Conservation (phyloP, 1,140 invertebrate species). For the Hyposmocoma kahamanoa region DNA sequence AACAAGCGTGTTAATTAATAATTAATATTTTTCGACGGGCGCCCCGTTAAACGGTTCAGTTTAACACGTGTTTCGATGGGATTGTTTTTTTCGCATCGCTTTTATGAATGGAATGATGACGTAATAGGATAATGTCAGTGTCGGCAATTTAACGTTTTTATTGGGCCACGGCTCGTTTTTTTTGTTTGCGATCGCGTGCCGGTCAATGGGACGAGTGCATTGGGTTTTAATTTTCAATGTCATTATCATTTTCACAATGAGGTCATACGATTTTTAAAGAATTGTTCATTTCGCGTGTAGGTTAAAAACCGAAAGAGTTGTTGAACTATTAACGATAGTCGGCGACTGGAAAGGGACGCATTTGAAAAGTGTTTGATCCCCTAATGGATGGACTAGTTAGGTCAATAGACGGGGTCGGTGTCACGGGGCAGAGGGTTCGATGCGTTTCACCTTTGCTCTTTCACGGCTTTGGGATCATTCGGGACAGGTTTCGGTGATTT, state of each 20-base stretch:
- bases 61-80: constrained; percentile 65
- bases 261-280: constrained; percentile 7
- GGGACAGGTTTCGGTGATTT: neutral
- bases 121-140: constrained; percentile 72
- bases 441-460: neutral
- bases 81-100: constrained; percentile 67
- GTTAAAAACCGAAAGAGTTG: too few species aligned
- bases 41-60: constrained; percentile 56
- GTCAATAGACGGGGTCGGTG: neutral
- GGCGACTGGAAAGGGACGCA: too few species aligned
- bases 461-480: neutral
- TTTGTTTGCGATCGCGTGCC: constrained; percentile 49
- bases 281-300: too few species aligned
- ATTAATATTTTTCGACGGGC: constrained; percentile 68
- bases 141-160: constrained; percentile 71
- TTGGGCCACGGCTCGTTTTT: constrained; percentile 63
- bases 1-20: constrained; percentile 65
- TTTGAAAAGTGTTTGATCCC: too few species aligned
- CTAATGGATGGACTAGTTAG: neutral
- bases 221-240: constrained; percentile 70
- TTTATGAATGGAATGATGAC: constrained; percentile 71
- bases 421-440: neutral
- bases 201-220: constrained; percentile 68
- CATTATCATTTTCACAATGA: constrained; percentile 72
- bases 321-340: too few species aligned